Conservation (phyloP, 1,140 invertebrate genomes). For the Diorhabda sublineata region DNA sequence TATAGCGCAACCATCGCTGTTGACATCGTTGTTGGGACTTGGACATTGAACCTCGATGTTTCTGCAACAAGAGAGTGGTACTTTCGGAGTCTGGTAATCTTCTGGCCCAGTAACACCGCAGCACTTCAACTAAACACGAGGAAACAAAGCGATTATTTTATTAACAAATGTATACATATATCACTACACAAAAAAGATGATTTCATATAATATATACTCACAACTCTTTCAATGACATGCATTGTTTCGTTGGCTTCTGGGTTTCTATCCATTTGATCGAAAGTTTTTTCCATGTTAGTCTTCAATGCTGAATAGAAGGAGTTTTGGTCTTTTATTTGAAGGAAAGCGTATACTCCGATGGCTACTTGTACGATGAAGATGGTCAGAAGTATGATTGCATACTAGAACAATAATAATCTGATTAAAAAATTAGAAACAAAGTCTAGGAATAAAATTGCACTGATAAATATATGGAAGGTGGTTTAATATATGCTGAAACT, state of each 20-base stretch:
- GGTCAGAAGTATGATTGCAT: slow-evolving; percentile 49
- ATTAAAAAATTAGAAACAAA: too few relatives aligned
- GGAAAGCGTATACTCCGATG: slow-evolving; percentile 47
- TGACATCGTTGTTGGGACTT: slow-evolving; percentile 12
- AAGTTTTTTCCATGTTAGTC: slow-evolving; percentile 37
- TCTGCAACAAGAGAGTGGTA: slow-evolving; percentile 32
- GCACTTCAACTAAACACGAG: slow-evolving; percentile 48
- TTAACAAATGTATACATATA: too few relatives aligned
- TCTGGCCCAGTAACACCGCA: slow-evolving; percentile 57
- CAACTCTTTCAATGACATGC: slow-evolving; percentile 52
- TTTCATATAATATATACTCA: slow-evolving; percentile 35
- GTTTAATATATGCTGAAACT: too few relatives aligned
- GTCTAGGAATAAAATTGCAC: too few relatives aligned
- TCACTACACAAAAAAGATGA: too few relatives aligned
- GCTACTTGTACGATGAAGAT: slow-evolving; percentile 54
- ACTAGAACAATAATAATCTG: slow-evolving; percentile 43
- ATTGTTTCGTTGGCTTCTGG: slow-evolving; percentile 45
- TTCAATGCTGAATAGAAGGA: slow-evolving; percentile 19
- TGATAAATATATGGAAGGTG: too few relatives aligned
- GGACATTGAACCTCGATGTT: slow-evolving; percentile 15
- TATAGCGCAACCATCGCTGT: slow-evolving; percentile 28
- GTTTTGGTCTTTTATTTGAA: slow-evolving; percentile 39
- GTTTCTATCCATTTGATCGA: slow-evolving; percentile 45
- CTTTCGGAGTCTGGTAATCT: slow-evolving; percentile 33
- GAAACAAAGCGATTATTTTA: neutral